Evolutionary conservation across 2,888 invertebrate species (phyloP), one percentile per base, ranked within the genome.

Genomic region (Eudemis profundana): DNA sequence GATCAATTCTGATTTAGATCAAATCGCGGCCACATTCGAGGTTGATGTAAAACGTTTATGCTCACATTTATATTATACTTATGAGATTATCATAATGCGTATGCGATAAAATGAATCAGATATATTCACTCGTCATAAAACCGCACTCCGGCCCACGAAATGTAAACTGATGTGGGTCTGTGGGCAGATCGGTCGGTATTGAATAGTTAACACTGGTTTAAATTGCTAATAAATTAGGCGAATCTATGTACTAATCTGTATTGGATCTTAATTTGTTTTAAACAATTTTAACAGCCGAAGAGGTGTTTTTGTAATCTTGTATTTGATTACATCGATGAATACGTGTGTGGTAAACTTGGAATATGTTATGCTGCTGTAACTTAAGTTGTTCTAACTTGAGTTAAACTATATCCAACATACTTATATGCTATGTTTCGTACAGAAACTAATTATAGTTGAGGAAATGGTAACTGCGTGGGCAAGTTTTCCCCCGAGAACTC

Each of bases 71-170:
- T 75, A 68, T 73, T 69, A 72, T 78, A 75, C 79, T 84, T 84
- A 83, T 83, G 78, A 79, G 78, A 83, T 83, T 84, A 85, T 79
- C 77, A 77, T 85, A 82, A 85, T 82, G 81, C 71, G 72, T 76
- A 76, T 76, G 81, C 81, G 79, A 84, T 87, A 85, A 85, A 85
- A 82, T 69, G 71, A 69, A 74, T 70, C 74, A 75, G 76, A 81
- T 83, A 75, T 67, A 79, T 79, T 79, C 75, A 73, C 77, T 79
- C 68, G 67, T 74, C 72, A 79, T 87, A 81, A 84, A 84, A 79
- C 75, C 60, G 46, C 62, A 70, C 74, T 74, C 74, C 72, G 74
- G 68, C 72, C 64, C 71, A 69, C 68, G 51, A 73, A 72, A 70
- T 65, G 70, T 66, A 63, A 72, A 70, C 67, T 47, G 51, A 53